phyloP scores from a whole-genome alignment of 2,797 vertebrate genomes.

The Danionella dracula region DNA sequence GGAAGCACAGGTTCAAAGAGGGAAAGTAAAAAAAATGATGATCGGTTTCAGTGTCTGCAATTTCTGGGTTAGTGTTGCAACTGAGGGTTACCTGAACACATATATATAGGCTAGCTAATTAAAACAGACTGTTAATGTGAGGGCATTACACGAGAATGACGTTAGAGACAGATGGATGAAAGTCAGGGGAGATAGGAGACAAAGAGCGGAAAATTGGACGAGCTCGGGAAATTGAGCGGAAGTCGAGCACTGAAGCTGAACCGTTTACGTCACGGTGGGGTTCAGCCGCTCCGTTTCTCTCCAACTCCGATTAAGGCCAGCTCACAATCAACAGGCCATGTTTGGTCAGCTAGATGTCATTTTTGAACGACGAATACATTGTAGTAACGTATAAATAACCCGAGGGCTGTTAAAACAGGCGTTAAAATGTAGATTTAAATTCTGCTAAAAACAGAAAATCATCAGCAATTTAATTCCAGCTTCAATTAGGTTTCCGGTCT shows the following conservation, averaged over 20 bases:
- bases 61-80: slow-evolving; percentile 3
- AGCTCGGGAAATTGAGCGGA: slow-evolving; percentile 63
- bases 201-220: slow-evolving; percentile 62
- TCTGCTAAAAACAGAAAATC: background rate
- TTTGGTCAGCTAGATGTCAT: background rate
- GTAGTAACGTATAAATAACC: background rate
- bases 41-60: background rate
- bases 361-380: background rate
- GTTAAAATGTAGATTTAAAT: background rate
- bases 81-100: background rate
- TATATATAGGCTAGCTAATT: no score
- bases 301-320: slow-evolving; percentile 40
- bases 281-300: slow-evolving; percentile 40
- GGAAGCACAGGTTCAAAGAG: background rate
- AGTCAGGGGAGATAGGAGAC: slow-evolving; percentile 54
- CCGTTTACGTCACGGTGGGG: slow-evolving; percentile 48
- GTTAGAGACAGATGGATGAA: slow-evolving; percentile 54
- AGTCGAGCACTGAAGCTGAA: slow-evolving; percentile 57
- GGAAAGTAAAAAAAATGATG: background rate
- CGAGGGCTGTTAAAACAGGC: background rate
- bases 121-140: slow-evolving; percentile 16
- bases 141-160: slow-evolving; percentile 46
- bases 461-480: background rate
- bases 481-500: background rate
- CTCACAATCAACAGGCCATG: slow-evolving; percentile 34